Evolutionary conservation across 92 coral and sea anemone species (phyloP).

Genomic region (Parazoanthus darwini): DNA sequence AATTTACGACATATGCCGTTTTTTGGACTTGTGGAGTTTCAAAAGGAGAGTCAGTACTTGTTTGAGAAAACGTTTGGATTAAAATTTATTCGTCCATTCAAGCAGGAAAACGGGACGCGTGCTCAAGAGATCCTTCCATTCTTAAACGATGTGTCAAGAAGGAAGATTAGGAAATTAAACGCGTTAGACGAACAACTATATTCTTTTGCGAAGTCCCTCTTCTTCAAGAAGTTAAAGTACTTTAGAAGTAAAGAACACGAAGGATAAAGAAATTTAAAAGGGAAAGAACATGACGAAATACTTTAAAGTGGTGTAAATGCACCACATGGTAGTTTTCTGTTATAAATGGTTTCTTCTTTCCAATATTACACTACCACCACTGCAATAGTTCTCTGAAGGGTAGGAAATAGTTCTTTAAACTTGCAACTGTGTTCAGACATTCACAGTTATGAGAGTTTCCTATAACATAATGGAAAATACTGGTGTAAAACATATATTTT

Average conservation of each 20-base stretch:
- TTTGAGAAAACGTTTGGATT: constrained; percentile 91
- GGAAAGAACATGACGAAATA: not conserved
- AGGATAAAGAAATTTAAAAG: not conserved
- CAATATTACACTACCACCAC: not conserved
- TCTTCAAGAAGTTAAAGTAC: constrained; percentile 79
- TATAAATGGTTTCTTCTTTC: not conserved
- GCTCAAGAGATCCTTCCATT: constrained; percentile 60
- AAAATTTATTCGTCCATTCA: constrained; percentile 67
- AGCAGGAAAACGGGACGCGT: constrained; percentile 63
- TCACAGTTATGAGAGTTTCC: not conserved
- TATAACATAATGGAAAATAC: not conserved
- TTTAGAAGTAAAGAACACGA: constrained; percentile 49
- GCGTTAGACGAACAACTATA: constrained; percentile 74
- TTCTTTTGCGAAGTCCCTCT: constrained; percentile 78
- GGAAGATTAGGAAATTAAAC: constrained; percentile 61
- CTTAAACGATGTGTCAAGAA: constrained; percentile 33
- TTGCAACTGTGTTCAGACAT: not conserved
- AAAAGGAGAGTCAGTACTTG: constrained; percentile 86
- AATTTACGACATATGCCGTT: constrained; percentile 85
- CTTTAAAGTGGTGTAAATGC: not conserved
- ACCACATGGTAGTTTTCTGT: not conserved
- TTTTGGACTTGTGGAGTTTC: constrained; percentile 91
- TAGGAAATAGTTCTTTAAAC: not conserved
- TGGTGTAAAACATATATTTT: not conserved
- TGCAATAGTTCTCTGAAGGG: not conserved